These are phyloP conservation scores for Aphelocoma californica DNA, from an alignment of 2,797 vertebrate genomes.

Conservation along the genomic window DNA sequence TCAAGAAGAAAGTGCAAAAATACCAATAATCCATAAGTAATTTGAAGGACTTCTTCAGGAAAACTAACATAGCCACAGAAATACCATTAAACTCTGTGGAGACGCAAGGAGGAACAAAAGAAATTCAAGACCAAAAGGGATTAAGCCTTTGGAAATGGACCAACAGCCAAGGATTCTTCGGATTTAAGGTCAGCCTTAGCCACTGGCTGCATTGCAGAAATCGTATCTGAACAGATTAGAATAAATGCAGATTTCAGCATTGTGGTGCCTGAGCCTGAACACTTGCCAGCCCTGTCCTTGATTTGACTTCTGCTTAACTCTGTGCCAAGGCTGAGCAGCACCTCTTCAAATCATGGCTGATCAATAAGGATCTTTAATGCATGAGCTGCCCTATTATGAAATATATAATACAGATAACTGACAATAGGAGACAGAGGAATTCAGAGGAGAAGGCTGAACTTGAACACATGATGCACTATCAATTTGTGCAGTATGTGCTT, in stretches of 20 bases:
- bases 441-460: not conserved
- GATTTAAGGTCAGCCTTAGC: constrained; percentile 49
- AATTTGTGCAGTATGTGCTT: not conserved
- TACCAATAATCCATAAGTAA: not conserved
- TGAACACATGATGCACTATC: not conserved
- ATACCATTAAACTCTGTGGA: not conserved
- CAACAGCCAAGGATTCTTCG: constrained; percentile 25
- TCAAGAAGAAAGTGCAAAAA: not conserved
- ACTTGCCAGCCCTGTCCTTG: constrained; percentile 37
- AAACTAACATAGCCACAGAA: not conserved
- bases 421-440: not conserved
- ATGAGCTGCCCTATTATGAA: not conserved
- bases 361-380: constrained; percentile 15
- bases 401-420: not conserved
- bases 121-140: constrained; percentile 26
- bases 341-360: not conserved
- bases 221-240: constrained; percentile 42
- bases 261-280: constrained; percentile 10
- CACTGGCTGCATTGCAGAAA: constrained; percentile 54
- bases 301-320: constrained; percentile 4
- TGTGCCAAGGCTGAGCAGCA: not conserved
- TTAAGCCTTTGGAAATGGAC: constrained; percentile 42
- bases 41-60: not conserved
- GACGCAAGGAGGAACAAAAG: not conserved
- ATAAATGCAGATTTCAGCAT: constrained; percentile 54